Conservation (phyloP, 2,113 vertebrate species). For the Hiodon alosoides region DNA sequence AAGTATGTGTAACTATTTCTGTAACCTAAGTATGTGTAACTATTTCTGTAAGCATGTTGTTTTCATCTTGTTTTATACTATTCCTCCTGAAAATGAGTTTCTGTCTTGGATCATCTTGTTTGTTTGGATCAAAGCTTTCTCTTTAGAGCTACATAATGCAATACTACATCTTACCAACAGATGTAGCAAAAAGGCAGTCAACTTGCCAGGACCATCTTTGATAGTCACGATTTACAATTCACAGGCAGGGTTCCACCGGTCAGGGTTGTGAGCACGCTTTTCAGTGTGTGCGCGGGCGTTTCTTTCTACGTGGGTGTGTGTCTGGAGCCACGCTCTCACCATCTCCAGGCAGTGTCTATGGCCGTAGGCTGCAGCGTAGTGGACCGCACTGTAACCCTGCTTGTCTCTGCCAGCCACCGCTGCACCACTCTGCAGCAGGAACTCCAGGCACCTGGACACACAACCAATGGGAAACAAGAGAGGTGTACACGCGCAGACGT, state of each 20-base stretch:
- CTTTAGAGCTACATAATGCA: not conserved
- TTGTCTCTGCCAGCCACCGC: conserved; percentile 82
- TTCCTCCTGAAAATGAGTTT: no score
- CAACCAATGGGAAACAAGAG: conserved; percentile 14
- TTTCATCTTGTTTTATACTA: no score
- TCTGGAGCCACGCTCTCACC: conserved; percentile 61
- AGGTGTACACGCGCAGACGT: not conserved
- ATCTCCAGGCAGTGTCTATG: conserved; percentile 88
- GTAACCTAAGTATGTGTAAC: no score
- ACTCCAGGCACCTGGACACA: conserved; percentile 81
- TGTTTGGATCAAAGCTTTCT: no score
- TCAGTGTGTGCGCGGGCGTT: conserved; percentile 9
- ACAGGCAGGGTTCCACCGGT: no score
- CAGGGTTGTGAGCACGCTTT: no score
- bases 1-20: no score
- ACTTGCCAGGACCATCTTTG: not conserved
- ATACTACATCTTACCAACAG: not conserved
- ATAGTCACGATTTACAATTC: not conserved
- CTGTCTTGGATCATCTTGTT: no score
- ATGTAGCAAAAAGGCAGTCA: not conserved
- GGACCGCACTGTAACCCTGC: conserved; percentile 86
- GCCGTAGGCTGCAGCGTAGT: conserved; percentile 93
- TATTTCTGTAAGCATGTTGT: no score
- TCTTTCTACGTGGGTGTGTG: not conserved
- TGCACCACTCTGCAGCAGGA: conserved; percentile 85